Evolutionary conservation across 2,113 vertebrate genomes (phyloP).

Genomic region (Orthonyx spaldingii): DNA sequence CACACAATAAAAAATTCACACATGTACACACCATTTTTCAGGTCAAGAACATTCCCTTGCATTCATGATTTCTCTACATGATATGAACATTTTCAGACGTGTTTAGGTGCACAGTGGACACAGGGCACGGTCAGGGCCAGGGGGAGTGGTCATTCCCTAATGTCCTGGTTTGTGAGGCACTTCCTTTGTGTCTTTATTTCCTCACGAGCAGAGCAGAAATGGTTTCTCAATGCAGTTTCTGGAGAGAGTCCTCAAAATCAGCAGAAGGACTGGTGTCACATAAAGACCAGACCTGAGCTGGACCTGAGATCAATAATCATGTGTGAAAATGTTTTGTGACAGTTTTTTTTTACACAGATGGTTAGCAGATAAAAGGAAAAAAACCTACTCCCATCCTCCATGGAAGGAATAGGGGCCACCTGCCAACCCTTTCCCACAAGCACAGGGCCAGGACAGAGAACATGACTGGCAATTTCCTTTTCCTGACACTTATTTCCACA

Average conservation of each 20-base stretch:
- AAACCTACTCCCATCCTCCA: neutral
- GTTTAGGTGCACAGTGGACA: neutral
- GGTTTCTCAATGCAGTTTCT: rapidly evolving
- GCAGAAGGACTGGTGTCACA: neutral
- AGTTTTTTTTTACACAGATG: neutral
- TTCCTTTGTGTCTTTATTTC: neutral
- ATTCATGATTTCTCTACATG: neutral
- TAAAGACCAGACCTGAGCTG: neutral
- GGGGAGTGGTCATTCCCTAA: neutral
- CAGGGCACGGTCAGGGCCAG: neutral
- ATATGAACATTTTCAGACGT: rapidly evolving
- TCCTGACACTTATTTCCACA: neutral
- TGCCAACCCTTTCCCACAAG: neutral
- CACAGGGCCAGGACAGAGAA: neutral
- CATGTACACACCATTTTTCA: neutral
- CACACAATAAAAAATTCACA: neutral
- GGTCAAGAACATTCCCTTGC: rapidly evolving
- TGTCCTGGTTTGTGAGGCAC: neutral
- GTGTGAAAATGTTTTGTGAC: neutral
- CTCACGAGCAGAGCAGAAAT: neutral
- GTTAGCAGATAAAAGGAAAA: neutral
- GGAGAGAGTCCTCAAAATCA: neutral
- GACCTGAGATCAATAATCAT: neutral
- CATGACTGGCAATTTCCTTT: neutral
- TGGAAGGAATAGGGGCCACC: neutral